Evolutionary conservation across 37 sponge, comb jelly and placozoan genomes (phyloP).

Genomic region (Geodia barretti): DNA sequence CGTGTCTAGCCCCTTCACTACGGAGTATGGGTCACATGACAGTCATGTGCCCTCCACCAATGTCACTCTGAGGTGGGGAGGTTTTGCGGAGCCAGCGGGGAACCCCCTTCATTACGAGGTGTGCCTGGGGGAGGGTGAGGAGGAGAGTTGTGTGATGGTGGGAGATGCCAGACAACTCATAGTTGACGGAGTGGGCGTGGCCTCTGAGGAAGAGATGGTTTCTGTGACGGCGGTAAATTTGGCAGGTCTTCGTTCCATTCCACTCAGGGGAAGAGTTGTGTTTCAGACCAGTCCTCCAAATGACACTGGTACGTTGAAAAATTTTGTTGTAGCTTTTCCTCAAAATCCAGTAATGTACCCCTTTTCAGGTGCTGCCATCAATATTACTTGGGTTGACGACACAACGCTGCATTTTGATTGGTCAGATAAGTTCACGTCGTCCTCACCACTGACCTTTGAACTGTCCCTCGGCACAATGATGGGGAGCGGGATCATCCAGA

Average conservation of each 20-base stretch:
- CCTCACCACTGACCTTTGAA: slow-evolving; percentile 68
- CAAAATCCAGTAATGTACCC: background rate
- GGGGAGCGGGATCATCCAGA: slow-evolving; percentile 40
- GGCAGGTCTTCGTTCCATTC: slow-evolving; percentile 36
- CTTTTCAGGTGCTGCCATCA: slow-evolving; percentile 24
- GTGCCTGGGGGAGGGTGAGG: slow-evolving; percentile 7
- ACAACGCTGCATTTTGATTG: slow-evolving; percentile 46
- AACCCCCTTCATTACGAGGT: slow-evolving; percentile 58
- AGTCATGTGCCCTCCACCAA: slow-evolving; percentile 35
- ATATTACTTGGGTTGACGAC: background rate
- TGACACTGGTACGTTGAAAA: slow-evolving; percentile 36
- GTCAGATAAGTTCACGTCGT: slow-evolving; percentile 45
- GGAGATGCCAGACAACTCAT: too few species aligned
- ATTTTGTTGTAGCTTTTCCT: too few species aligned
- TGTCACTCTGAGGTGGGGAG: slow-evolving; percentile 39
- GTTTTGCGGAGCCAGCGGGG: slow-evolving; percentile 24
- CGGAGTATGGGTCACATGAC: slow-evolving; percentile 10
- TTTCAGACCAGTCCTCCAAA: slow-evolving; percentile 26
- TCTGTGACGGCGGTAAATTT: slow-evolving; percentile 57
- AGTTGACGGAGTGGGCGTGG: too few species aligned
- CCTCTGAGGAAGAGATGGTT: too few species aligned
- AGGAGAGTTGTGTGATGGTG: too few species aligned
- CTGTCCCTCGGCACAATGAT: slow-evolving; percentile 56
- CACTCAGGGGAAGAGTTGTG: slow-evolving; percentile 22
- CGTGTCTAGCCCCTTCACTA: slow-evolving; percentile 15